Evolutionary conservation across 2,113 vertebrate species (phyloP), one percentile per base, ranked within the genome.

Genomic region (Pygoscelis antarcticus): DNA sequence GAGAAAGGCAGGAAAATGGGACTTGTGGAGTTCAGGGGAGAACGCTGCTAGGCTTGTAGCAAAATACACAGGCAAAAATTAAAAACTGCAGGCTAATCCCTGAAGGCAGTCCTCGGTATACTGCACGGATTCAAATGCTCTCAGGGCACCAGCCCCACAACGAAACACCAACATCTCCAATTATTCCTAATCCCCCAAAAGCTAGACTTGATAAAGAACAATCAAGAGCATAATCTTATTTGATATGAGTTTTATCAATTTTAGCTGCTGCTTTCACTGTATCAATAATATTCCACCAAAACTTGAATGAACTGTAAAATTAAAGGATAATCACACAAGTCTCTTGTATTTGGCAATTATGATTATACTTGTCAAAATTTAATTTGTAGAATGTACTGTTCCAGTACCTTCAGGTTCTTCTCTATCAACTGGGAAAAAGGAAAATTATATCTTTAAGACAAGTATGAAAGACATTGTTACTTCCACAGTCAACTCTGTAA

Each of bases 401-500:
- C 91, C 95, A 93, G 88, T 71, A 94, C 91, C 96, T 80, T 94
- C 92, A 97, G 93, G 79, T 97, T 96, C 94, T 90, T 96, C 94
- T 90, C 87, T 85, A 96, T 97, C 96, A 97, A 62, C 89, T 97
- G 95, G 96, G 95, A 95, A 97, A 97, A 97, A 96, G 77, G 95
- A 93, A 98, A 98, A 98, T 98, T 97, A 97, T 97, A 98, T 98
- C 98, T 98, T 98, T 97, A 98, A 96, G 97, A 98, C 83, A 94
- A 97, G 96, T 96, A 97, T 97, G 97, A 98, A 97, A 98, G 97
- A 98, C 97, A 95, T 79, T 92, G 93, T 98, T 96, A 97, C 98
- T 98, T 98, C 98, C 95, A 97, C 97, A 98, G 98, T 98, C 98
- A 98, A 98, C 98, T 97, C 83, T 68, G 97, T 98, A 98, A 98